These are phyloP conservation scores for Archocentrus centrarchus DNA, from an alignment of 2,113 vertebrate species.

Conservation along the genomic window DNA sequence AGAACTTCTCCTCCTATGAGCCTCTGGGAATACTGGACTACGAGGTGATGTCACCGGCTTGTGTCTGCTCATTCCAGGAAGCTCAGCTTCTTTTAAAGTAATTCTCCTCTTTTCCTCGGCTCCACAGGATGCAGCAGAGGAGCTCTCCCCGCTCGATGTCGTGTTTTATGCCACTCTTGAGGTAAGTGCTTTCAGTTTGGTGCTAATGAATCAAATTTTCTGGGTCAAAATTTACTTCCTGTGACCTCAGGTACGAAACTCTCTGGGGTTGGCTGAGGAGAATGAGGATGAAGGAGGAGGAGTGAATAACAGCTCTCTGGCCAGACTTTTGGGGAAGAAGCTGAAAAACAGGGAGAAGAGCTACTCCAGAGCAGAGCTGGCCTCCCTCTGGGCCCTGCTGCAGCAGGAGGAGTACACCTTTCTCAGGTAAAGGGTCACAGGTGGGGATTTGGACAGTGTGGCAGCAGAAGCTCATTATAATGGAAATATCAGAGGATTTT, in stretches of 20 bases:
- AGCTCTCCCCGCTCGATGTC: conserved; percentile 87
- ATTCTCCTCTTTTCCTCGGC: background rate
- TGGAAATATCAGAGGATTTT: too few species aligned
- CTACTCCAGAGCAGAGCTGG: conserved; percentile 85
- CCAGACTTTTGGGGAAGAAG: conserved; percentile 82
- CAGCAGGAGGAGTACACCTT: conserved; percentile 96
- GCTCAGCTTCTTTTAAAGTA: background rate
- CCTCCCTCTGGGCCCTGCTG: conserved; percentile 92
- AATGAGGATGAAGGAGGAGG: conserved; percentile 45
- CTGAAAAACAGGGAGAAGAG: conserved; percentile 74
- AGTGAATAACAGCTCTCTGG: conserved; percentile 78
- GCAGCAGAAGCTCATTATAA: too few species aligned
- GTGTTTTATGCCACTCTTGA: conserved; percentile 89
- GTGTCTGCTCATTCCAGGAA: background rate
- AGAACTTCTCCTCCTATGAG: conserved; percentile 92
- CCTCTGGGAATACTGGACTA: conserved; percentile 83
- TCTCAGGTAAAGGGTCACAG: conserved; percentile 72
- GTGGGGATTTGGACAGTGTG: background rate
- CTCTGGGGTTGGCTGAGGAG: conserved; percentile 83
- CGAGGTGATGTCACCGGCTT: conserved; percentile 62
- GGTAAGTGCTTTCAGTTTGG: conserved; percentile 67
- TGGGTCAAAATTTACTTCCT: background rate
- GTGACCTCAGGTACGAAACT: conserved; percentile 75
- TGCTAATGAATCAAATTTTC: fast-evolving
- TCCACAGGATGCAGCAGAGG: conserved; percentile 69